Percentiles rank a stretch among this genome's conserved stretches.
Evolutionary conservation across 2,113 vertebrate genomes (phyloP).

Genomic region (Craseonycteris thonglongyai): DNA sequence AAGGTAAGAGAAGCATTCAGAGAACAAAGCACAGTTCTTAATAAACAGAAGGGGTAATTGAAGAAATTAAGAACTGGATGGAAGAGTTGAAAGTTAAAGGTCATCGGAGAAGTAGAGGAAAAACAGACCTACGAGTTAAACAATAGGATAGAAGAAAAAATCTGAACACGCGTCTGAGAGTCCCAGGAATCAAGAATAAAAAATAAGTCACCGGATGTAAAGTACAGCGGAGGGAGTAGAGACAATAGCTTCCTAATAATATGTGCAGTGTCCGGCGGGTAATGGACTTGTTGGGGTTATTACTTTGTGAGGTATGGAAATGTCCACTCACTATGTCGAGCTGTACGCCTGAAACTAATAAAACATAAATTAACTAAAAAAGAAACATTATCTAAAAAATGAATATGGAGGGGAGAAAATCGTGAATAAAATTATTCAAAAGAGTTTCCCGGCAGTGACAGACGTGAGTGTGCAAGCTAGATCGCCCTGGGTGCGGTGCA

Average conservation of each 20-base stretch:
- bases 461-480: not conserved
- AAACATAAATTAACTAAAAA: too few relatives aligned
- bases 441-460: not conserved
- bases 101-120: not conserved
- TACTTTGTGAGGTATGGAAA: too few relatives aligned
- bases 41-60: too few relatives aligned
- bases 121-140: not conserved
- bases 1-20: not conserved
- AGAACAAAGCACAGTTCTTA: not conserved
- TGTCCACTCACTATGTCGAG: too few relatives aligned
- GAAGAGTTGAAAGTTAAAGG: not conserved
- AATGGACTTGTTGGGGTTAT: too few relatives aligned
- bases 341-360: too few relatives aligned
- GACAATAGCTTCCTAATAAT: too few relatives aligned
- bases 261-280: too few relatives aligned
- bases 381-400: not conserved
- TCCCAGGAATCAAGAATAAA: not conserved
- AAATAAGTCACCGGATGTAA: too few relatives aligned
- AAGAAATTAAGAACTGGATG: not conserved
- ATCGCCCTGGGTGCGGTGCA: too few relatives aligned
- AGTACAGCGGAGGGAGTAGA: too few relatives aligned
- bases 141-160: not conserved
- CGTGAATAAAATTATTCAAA: not conserved
- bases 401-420: not conserved
- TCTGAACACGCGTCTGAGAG: not conserved